Base-by-base conservation (phyloP, 1,140 invertebrate species). In the Drosophila sp. region DNA sequence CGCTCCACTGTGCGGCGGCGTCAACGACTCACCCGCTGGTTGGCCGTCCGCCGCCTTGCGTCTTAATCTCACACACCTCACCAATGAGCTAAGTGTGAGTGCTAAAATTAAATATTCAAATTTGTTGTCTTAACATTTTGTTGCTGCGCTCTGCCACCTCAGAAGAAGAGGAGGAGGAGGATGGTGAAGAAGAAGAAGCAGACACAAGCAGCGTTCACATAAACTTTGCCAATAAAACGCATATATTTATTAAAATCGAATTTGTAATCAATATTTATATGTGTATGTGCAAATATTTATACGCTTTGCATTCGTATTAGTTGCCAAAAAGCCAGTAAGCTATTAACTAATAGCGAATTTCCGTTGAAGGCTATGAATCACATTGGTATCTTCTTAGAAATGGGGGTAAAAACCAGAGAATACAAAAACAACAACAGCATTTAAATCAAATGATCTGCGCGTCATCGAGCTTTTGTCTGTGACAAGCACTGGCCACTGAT, bases 101-200 rank as follows among this genome's bases (percentile, higher is more conserved):
- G 80, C 81, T 86, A 86, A 86, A 86, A 86, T 86, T 87, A 86
- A 86, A 86, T 87, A 81, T 87, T 86, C 65, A 87, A 86, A 86
- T 86, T 82, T 76, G 78, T 87, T 65, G 70, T 58, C 59, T 70
- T 86, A 80, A 77, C 73, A 74, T 71, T 84, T 64, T 38, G 80
- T 62, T 54, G 18, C 57, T 72, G 43, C 67, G 71, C 71, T 72
- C 76, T 51, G 43, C 56, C 29, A 61, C 54, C 69, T 51, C 14
- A 16, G 21, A 2, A 21, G 21, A 4, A 4, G 21, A 21, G 4
- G 21, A 18, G 16, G 27, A 16, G 14, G 8, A n/a, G n/a, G n/a
- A n/a, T n/a, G n/a, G n/a, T n/a, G n/a, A n/a, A n/a, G 21, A 21
- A 21, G 21, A 18, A 34, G 27, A 16, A 32, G 8, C 48, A 29